A percentile compares a stretch with the other conserved stretches of the same genome.
These are phyloP conservation scores for Vombatus ursinus DNA, from an alignment of 2,113 vertebrate genomes.

Conservation along the genomic window DNA sequence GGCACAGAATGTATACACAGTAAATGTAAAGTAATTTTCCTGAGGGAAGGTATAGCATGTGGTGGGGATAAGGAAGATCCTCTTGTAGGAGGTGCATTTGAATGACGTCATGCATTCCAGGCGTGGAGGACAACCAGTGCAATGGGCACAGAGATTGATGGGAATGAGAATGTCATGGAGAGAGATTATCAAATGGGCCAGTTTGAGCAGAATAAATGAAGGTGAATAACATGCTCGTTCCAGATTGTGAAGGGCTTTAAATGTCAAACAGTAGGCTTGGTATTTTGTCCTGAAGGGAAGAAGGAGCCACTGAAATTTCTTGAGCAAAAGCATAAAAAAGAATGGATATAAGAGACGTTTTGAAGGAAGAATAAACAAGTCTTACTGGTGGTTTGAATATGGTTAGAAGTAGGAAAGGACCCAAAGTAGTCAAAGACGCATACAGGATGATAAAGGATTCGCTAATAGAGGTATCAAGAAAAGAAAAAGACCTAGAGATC, in stretches of 20 bases:
- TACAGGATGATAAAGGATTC: not conserved
- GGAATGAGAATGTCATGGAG: not conserved
- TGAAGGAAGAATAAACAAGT: not conserved
- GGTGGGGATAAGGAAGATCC: not conserved
- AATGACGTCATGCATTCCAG: too few relatives aligned
- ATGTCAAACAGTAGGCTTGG: too few relatives aligned
- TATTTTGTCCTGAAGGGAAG: not conserved
- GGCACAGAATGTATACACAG: not conserved
- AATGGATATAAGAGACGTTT: not conserved
- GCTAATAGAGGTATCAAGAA: not conserved
- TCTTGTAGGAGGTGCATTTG: not conserved
- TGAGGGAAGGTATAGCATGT: not conserved
- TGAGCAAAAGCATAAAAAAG: not conserved
- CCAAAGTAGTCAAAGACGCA: not conserved
- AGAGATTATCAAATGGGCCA: not conserved
- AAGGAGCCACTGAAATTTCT: not conserved
- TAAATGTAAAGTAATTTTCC: not conserved
- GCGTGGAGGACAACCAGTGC: not conserved
- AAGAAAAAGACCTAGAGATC: not conserved
- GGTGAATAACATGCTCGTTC: not conserved
- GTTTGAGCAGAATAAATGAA: not conserved
- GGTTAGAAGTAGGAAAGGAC: not conserved
- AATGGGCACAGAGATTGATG: not conserved
- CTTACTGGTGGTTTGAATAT: not conserved
- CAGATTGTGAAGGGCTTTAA: too few relatives aligned